phyloP scores from a whole-genome alignment of 2,888 invertebrate species.

The Mythimna loreyi region DNA sequence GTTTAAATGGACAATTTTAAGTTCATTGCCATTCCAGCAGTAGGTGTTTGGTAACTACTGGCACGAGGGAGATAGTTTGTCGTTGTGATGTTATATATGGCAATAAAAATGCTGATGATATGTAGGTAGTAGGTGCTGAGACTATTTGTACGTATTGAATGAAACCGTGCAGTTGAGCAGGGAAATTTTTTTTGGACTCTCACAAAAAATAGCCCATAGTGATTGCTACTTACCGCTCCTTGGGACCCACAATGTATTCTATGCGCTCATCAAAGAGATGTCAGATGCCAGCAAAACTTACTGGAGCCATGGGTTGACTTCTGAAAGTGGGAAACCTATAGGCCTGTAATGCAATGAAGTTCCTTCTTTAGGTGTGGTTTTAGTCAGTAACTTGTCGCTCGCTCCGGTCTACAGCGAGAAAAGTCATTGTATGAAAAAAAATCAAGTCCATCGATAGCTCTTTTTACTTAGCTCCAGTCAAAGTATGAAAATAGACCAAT shows the following conservation, averaged over 20 bases:
- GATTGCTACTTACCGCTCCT: not conserved
- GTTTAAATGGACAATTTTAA: slow-evolving; percentile 4
- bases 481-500: not conserved
- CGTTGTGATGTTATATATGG: not conserved
- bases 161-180: not conserved
- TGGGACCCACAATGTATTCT: not conserved
- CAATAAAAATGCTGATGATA: slow-evolving; percentile 22
- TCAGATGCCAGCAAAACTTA: too few species aligned
- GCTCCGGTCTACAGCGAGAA: too few species aligned
- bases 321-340: too few species aligned
- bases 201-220: not conserved
- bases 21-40: slow-evolving; percentile 39
- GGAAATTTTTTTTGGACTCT: not conserved
- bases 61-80: not conserved
- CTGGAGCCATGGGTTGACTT: too few species aligned
- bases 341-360: too few species aligned
- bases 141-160: not conserved
- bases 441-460: too few species aligned
- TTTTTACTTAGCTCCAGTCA: too few species aligned
- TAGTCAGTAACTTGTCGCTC: too few species aligned
- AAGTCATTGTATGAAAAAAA: too few species aligned
- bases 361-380: too few species aligned
- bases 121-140: not conserved
- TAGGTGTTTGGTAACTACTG: slow-evolving; percentile 5
- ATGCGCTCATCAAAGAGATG: too few species aligned